Conservation (phyloP, 2,113 vertebrate species). For the Rattus norvegicus region GRCr8 NC_086028.1:18042001-18042500, state of each 20-base stretch:
- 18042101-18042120: conserved; percentile 4
- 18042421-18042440: conserved; percentile 83
- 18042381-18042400: conserved; percentile 83
- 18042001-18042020: conserved; percentile 67
- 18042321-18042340: conserved; percentile 77
- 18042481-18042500: conserved; percentile 66
- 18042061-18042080: conserved; percentile 61
- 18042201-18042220: conserved; percentile 84
- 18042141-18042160: conserved; percentile 75
- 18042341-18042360: conserved; percentile 80
- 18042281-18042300: conserved; percentile 51
- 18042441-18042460: conserved; percentile 81
- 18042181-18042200: conserved; percentile 82
- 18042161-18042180: conserved; percentile 79
- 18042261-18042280: conserved; percentile 82
- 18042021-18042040: background rate
- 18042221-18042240: conserved; percentile 85
- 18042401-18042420: conserved; percentile 83
- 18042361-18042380: conserved; percentile 81
- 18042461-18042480: conserved; percentile 77
- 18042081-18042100: conserved; percentile 78
- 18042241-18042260: conserved; percentile 85
- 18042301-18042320: conserved; percentile 79
- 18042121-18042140: conserved; percentile 44
- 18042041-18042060: conserved; percentile 72